phyloP scores from a whole-genome alignment of 2,113 vertebrate species.

The Larimichthys polyactis region DNA sequence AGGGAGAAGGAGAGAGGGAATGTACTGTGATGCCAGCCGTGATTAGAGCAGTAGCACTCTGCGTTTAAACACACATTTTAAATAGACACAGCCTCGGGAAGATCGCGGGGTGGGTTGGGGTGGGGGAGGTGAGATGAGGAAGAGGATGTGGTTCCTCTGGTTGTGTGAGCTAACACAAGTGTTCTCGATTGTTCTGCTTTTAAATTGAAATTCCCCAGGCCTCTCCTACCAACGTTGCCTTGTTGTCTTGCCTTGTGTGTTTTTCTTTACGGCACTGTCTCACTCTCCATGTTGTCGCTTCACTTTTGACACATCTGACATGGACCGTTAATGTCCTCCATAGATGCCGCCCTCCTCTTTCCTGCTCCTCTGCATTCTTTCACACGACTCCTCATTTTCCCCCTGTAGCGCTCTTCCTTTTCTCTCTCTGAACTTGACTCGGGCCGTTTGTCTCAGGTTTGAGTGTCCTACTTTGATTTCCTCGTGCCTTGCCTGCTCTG shows the following conservation, averaged over 20 bases:
- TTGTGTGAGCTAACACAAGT: constrained; percentile 71
- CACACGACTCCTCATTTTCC: constrained; percentile 18
- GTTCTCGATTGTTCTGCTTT: constrained; percentile 73
- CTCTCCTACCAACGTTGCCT: constrained; percentile 62
- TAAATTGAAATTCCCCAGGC: constrained; percentile 73
- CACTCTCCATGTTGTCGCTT: constrained; percentile 21
- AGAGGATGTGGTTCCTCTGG: constrained; percentile 60
- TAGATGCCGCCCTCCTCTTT: constrained; percentile 9
- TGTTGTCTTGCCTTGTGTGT: constrained; percentile 58
- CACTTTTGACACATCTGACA: constrained; percentile 56
- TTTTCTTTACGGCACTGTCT: constrained; percentile 4
- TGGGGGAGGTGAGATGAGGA: constrained; percentile 6
- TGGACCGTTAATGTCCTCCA: constrained; percentile 71
- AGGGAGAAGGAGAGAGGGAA: constrained; percentile 31
- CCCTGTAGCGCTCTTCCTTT: constrained; percentile 9
- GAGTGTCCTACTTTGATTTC: constrained; percentile 68
- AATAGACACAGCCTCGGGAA: constrained; percentile 74
- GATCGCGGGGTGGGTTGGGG: not conserved
- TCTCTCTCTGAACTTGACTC: constrained; percentile 38
- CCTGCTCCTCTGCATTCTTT: constrained; percentile 41
- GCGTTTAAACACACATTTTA: constrained; percentile 77
- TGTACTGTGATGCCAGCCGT: constrained; percentile 72
- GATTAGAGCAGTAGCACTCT: constrained; percentile 75
- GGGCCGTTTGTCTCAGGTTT: constrained; percentile 50
- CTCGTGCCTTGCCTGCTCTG: constrained; percentile 3